Evolutionary conservation across 1,140 invertebrate genomes (phyloP), one percentile per base, ranked within the genome.

Genomic region (Holcopasites calliopsidis): DNA sequence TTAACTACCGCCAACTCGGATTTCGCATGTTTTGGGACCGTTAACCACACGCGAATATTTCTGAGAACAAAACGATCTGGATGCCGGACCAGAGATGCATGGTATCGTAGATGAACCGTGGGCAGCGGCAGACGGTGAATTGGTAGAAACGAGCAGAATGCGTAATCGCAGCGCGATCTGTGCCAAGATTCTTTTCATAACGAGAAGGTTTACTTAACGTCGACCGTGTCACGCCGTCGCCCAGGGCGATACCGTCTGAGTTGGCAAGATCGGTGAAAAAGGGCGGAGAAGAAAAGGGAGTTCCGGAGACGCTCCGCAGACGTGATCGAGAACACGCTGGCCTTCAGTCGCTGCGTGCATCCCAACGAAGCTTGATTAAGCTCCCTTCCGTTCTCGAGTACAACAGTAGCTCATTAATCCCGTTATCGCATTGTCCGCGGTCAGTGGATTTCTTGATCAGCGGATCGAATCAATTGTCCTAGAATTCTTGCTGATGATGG

Each of bases 401-500:
- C 71, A n/a, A 79, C 50, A 65, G 72, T 47, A 52, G 68, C 60
- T 81, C 79, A 60, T 81, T 81, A 81, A 80, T 73, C 65, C 42
- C n/a, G 64, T 79, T 76, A 58, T 64, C 50, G 57, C 52, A 47
- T 81, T 76, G 68, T 70, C 33, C 61, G 28, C 49, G 31, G 57
- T 58, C 77, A 35, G 49, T 57, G 65, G 57, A 79, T 69, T 73
- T 69, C 77, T 80, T 50, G 71, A 55, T 50, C 71, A 21, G n/a
- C 23, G 49, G 18, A 44, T 47, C 61, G 38, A 38, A 73, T 33
- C 71, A 42, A 66, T 55, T 26, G 21, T 3, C 11, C 21, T n/a
- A 13, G 60, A 21, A 18, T 62, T 18, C n/a, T n/a, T n/a, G n/a
- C n/a, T n/a, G n/a, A n/a, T n/a, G n/a, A n/a, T n/a, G n/a, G n/a